phyloP scores from a whole-genome alignment of 2,888 invertebrate species.

The Lamproptera curius region DNA sequence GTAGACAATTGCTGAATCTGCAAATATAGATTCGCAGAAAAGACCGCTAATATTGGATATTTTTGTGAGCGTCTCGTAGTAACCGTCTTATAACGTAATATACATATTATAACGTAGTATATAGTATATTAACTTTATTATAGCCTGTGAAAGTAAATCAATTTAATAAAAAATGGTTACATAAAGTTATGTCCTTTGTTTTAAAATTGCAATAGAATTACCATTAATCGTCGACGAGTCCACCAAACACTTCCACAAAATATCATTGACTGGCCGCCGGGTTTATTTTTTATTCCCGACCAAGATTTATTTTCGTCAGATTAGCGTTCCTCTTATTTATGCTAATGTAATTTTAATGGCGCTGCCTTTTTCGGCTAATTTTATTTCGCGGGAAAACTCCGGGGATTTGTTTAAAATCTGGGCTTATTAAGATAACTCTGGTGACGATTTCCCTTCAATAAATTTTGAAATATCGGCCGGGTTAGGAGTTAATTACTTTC shows the following conservation, averaged over 20 bases:
- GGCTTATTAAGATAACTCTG: constrained; percentile 63
- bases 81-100: background rate
- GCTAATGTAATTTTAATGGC: constrained; percentile 79
- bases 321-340: constrained; percentile 77
- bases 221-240: no score
- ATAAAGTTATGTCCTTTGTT: no score
- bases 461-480: constrained; percentile 58
- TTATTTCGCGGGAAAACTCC: constrained; percentile 71
- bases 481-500: constrained; percentile 28
- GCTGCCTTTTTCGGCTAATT: constrained; percentile 73
- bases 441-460: constrained; percentile 59
- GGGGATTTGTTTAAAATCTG: constrained; percentile 65
- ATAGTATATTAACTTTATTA: constrained; percentile 22
- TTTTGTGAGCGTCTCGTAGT: constrained; percentile 2
- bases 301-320: constrained; percentile 75
- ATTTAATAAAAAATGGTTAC: no score
- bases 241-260: no score
- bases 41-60: constrained; percentile 1
- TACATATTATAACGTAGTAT: constrained; percentile 20
- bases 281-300: constrained; percentile 70
- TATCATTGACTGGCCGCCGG: constrained; percentile 54
- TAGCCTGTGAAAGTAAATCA: no score
- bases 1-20: constrained; percentile 29
- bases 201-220: no score
- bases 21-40: constrained; percentile 29